Evolutionary conservation across 2,888 invertebrate genomes (phyloP).

Genomic region (Campoplex capitator): DNA sequence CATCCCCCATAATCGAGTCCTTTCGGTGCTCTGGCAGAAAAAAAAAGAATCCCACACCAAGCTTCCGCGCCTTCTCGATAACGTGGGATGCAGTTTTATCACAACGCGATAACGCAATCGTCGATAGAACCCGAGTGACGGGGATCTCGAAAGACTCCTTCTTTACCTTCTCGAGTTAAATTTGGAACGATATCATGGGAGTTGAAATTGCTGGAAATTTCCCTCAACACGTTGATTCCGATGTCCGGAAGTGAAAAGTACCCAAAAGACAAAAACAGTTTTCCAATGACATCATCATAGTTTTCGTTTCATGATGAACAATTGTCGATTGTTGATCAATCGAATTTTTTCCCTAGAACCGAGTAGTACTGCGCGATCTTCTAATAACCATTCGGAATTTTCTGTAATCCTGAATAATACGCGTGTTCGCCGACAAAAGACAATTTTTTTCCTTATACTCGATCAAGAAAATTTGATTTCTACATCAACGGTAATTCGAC

Average conservation of each 20-base stretch:
- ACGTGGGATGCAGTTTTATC: background rate
- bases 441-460: background rate
- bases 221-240: background rate
- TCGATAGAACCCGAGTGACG: background rate
- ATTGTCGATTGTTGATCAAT: background rate
- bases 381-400: background rate
- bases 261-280: background rate
- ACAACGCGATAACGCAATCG: constrained; percentile 9
- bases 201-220: background rate
- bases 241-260: too few relatives aligned
- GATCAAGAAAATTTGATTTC: background rate
- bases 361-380: background rate
- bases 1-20: constrained; percentile 33
- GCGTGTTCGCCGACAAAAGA: too few relatives aligned
- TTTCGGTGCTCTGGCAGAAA: constrained; percentile 24
- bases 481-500: background rate
- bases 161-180: constrained; percentile 23
- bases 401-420: background rate
- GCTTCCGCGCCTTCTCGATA: constrained; percentile 24
- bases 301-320: background rate
- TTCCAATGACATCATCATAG: background rate
- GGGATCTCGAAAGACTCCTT: background rate
- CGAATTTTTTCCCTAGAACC: background rate
- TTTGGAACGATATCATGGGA: background rate
- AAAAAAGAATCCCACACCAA: background rate